Base-by-base conservation (phyloP, 2,888 invertebrate species). In the Catonia carolina region DNA sequence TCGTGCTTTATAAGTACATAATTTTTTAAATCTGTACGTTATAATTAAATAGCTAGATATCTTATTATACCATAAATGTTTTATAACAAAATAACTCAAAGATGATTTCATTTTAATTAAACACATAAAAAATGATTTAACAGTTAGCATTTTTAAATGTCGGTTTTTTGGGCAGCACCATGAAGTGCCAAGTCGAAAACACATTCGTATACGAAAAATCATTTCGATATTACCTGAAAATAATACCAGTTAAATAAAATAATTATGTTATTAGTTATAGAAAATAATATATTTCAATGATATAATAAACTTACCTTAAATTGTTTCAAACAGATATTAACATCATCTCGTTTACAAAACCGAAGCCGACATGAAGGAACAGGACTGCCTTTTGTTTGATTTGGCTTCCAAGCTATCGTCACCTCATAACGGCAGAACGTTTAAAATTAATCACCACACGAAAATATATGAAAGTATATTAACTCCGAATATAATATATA, bases 371-470 rank as follows among this genome's bases (percentile, higher is more conserved):
- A 58, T 58, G 47, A 53, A 58, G 49, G 42, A 41, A 45, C 31
- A 56, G 50, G 60, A 54, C 53, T 59, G 62, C 61, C 64, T 64
- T 61, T 64, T 63, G 64, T 64, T 62, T 63, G 56, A 59, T 57
- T 61, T 62, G 61, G 60, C 62, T 61, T 61, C 56, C 53, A 57
- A 61, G 61, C 62, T 56, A 58, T 61, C 60, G 60, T 62, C 57
- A 61, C 59, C 60, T 57, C 62, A 59, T 61, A 59, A 62, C 59
- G 55, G 52, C 52, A 35, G 14, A 15, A 35, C 45, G 39, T 51
- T 12, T 22, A 31, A 14, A 10, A 27, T 27, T 8, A 4, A 27
- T 27, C 27, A 27, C 4, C 27, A 27, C 27, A 27, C 8, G 27
- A 27, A 27, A 6, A 27, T 27, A 27, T 27, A 27, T 8, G 4